phyloP scores from a whole-genome alignment of 2,797 vertebrate genomes.

The Neoniphon sammara region DNA sequence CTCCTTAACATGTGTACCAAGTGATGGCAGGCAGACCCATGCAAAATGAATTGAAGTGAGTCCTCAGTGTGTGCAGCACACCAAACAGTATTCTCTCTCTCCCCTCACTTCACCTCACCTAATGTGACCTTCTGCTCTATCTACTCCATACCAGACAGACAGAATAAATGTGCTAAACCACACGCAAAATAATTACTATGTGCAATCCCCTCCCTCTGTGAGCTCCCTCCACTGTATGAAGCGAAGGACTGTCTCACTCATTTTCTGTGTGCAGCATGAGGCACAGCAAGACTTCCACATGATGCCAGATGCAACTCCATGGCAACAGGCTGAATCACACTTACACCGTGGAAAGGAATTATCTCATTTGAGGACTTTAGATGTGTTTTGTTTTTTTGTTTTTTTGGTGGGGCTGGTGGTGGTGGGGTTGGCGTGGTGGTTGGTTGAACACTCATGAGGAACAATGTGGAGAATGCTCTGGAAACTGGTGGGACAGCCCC shows the following conservation, averaged over 20 bases:
- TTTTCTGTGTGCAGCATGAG: conserved; percentile 14
- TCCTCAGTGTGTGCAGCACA: neutral
- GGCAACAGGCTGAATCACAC: conserved; percentile 56
- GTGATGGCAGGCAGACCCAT: conserved; percentile 16
- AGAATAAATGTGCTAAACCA: neutral
- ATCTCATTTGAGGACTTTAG: conserved; percentile 13
- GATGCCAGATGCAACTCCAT: conserved; percentile 47
- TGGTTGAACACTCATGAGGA: conserved; percentile 30
- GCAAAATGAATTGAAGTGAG: conserved; percentile 3
- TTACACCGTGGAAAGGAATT: conserved; percentile 19
- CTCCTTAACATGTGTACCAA: conserved; percentile 1
- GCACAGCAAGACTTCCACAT: conserved; percentile 32
- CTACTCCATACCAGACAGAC: neutral
- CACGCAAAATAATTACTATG: neutral
- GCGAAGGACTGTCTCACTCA: conserved; percentile 26
- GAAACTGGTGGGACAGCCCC: conserved; percentile 75
- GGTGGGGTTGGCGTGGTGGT: neutral
- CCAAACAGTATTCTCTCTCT: conserved; percentile 1
- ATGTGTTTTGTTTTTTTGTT: conserved; percentile 4
- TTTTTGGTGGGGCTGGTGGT: neutral
- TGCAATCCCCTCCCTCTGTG: too few species aligned
- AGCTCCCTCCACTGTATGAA: conserved; percentile 1
- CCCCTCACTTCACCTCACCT: neutral
- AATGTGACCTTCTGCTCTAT: conserved; percentile 8
- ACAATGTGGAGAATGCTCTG: conserved; percentile 77